Evolutionary conservation across 2,888 invertebrate species (phyloP).

Genomic region (Caenorhabditis sp.): DNA sequence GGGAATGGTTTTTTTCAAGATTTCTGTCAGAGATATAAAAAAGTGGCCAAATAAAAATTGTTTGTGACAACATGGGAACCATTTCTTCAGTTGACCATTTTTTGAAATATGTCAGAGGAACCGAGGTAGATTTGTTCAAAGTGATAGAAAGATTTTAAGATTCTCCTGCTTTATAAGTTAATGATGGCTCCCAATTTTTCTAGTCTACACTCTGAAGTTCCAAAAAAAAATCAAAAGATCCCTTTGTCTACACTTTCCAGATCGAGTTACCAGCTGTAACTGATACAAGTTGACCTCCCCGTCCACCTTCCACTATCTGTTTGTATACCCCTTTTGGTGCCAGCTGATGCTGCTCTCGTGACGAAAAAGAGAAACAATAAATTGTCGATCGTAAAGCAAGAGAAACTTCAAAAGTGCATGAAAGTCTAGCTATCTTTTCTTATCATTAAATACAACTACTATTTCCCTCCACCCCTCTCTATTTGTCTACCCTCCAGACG

Average conservation of each 20-base stretch:
- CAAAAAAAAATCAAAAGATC: conserved; percentile 2
- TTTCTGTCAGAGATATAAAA: no score
- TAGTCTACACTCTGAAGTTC: neutral
- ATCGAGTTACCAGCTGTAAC: conserved; percentile 10
- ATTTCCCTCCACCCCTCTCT: neutral
- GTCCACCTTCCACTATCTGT: conserved; percentile 17
- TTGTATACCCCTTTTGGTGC: conserved; percentile 6
- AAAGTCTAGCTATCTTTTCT: conserved; percentile 34
- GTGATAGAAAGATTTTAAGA: no score
- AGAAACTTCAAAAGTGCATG: conserved; percentile 51
- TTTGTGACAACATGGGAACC: no score
- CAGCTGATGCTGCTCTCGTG: conserved; percentile 51
- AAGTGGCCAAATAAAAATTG: no score
- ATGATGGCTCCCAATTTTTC: neutral
- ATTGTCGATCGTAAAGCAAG: conserved; percentile 26
- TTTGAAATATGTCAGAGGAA: no score
- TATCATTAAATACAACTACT: conserved; percentile 24
- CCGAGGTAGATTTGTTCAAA: no score
- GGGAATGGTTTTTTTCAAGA: no score
- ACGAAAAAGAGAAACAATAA: conserved; percentile 12
- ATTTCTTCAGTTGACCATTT: no score
- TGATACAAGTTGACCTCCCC: conserved; percentile 25
- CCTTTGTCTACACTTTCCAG: neutral
- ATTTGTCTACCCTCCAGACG: conserved; percentile 39
- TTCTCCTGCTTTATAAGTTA: no score